These are phyloP conservation scores for Puffinus mauretanicus DNA, from an alignment of 2,113 vertebrate genomes.

Conservation along the genomic window DNA sequence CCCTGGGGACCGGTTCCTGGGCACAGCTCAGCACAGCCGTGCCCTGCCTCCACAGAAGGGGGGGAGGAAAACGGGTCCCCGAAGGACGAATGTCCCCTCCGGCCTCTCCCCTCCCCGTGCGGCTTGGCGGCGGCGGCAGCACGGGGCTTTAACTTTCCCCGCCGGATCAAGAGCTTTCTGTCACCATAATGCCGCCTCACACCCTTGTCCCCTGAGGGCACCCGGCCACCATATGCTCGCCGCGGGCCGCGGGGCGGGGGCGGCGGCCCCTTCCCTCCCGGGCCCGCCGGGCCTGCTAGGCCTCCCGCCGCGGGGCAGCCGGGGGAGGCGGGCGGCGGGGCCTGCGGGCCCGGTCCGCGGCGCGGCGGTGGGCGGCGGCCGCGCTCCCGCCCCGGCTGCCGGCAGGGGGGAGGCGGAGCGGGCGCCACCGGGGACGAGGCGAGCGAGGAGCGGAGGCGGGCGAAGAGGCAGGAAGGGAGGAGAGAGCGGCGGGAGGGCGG, in stretches of 20 bases:
- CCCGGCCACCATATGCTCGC: neutral
- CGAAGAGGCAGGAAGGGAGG: too few relatives aligned
- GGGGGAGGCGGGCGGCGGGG: too few relatives aligned
- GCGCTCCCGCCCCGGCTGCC: too few relatives aligned
- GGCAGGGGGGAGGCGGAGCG: too few relatives aligned
- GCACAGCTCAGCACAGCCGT: neutral
- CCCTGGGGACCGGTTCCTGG: accelerated
- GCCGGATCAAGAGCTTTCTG: neutral
- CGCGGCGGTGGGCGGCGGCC: too few relatives aligned
- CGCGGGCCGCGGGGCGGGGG: too few relatives aligned
- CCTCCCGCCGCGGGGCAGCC: neutral
- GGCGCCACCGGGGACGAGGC: too few relatives aligned
- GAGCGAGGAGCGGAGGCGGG: too few relatives aligned
- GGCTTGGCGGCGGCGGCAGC: neutral
- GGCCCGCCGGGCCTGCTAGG: neutral
- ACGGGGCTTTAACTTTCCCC: neutral
- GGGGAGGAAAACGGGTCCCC: neutral
- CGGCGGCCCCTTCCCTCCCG: neutral
- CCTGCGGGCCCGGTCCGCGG: too few relatives aligned
- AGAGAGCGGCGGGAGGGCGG: too few relatives aligned
- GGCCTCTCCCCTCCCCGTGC: neutral
- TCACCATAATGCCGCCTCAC: neutral
- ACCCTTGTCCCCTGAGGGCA: neutral
- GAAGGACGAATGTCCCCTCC: neutral
- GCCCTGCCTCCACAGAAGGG: neutral